phyloP scores from a whole-genome alignment of 2,888 invertebrate genomes.

The Uropetala carovei region DNA sequence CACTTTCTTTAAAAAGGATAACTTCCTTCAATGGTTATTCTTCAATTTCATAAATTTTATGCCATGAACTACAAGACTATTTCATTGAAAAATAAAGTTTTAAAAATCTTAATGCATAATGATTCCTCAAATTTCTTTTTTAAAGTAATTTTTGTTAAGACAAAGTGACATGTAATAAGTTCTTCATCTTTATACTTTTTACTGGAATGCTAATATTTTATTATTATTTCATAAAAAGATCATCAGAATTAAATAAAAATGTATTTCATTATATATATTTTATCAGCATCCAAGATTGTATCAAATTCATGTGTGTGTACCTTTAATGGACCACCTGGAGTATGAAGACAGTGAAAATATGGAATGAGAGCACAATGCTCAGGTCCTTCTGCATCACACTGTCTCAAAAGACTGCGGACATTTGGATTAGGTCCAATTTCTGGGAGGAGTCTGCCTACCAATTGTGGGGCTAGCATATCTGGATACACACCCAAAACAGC shows the following conservation, averaged over 20 bases:
- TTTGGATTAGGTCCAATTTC: conserved; percentile 90
- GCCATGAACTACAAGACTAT: neutral
- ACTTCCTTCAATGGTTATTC: neutral
- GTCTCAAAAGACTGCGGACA: conserved; percentile 90
- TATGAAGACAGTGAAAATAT: conserved; percentile 96
- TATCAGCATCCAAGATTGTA: too few species aligned
- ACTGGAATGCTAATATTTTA: neutral
- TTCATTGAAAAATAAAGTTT: neutral
- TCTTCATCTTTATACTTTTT: too few species aligned
- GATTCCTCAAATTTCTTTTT: too few species aligned
- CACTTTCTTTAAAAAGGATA: neutral
- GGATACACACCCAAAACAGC: conserved; percentile 95
- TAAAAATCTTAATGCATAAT: neutral
- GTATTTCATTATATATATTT: neutral
- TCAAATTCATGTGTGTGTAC: conserved; percentile 74
- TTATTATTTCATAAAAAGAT: neutral
- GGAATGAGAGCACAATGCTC: conserved; percentile 94
- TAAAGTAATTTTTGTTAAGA: too few species aligned
- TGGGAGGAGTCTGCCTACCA: conserved; percentile 93
- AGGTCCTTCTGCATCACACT: conserved; percentile 93
- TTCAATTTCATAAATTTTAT: neutral
- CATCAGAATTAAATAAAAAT: neutral
- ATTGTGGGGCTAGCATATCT: conserved; percentile 96
- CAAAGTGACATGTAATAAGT: too few species aligned
- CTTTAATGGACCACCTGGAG: conserved; percentile 98